These are phyloP conservation scores for Leptothorax acervorum DNA, from an alignment of 2,888 invertebrate species.

Conservation along the genomic window DNA sequence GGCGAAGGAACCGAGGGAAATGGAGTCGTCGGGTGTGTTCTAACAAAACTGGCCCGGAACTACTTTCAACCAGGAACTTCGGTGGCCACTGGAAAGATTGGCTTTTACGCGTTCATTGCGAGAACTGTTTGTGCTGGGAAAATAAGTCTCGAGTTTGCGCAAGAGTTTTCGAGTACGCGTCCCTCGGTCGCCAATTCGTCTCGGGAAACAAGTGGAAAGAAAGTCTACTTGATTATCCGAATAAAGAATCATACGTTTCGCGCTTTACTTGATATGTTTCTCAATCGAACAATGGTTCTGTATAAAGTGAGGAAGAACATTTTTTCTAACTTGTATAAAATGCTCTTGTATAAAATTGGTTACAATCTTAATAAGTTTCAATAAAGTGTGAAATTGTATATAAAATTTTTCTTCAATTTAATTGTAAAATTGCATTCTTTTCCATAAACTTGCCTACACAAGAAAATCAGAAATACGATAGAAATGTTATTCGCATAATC, in stretches of 20 bases:
- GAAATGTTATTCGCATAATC: background rate
- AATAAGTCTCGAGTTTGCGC: slow-evolving; percentile 62
- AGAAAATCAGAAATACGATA: background rate
- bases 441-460: background rate
- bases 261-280: slow-evolving; percentile 4
- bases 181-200: slow-evolving; percentile 54
- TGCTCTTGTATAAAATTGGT: background rate
- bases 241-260: slow-evolving; percentile 37
- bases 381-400: background rate
- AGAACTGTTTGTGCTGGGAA: slow-evolving; percentile 71
- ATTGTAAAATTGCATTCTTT: background rate
- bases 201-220: slow-evolving; percentile 44
- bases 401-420: background rate
- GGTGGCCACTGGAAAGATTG: slow-evolving; percentile 67
- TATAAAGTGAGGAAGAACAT: background rate
- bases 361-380: background rate
- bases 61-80: slow-evolving; percentile 67
- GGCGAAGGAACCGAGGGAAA: slow-evolving; percentile 58
- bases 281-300: background rate
- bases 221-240: slow-evolving; percentile 55
- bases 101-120: slow-evolving; percentile 71
- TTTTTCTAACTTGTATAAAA: background rate
- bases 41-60: slow-evolving; percentile 67
- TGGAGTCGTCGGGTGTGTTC: slow-evolving; percentile 68
- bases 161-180: slow-evolving; percentile 49